Base-by-base conservation (phyloP, 2,797 vertebrate genomes). In the Crocidura indochinensis region DNA sequence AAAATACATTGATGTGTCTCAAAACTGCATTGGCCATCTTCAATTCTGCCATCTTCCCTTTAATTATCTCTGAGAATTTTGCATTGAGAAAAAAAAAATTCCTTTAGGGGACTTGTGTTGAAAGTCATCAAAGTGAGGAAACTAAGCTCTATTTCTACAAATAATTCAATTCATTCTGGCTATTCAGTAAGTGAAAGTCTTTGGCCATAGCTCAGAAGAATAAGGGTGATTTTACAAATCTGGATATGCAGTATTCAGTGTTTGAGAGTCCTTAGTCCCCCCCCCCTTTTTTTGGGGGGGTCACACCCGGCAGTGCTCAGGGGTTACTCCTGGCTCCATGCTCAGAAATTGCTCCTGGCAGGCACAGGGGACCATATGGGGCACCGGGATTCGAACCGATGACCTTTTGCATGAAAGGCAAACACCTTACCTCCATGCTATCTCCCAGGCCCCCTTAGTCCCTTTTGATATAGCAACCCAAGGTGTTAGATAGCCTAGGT, bases 21-120 rank as follows among this genome's bases (percentile, higher is more conserved):
- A 73, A 79, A 91, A 76, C 53, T n/a, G 8, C 17, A 31, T 60
- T n/a, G 27, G 1, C 6, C 38, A 17, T 64, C 31, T 87, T 89
- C 26, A 47, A 3, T 65, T 53, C 22, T 78, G 8, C 24, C 19
- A 64, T 46, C 84, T 67, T 29, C 22, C 24, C 46, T 85, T 84
- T 71, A 87, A 76, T 60, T 69, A 62, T 10, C 20, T 85, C 38
- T 47, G 76, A 82, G 0, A 84, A 51, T 87, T 60, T 76, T 87
- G 6, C 22, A 38, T 6, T 46, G n/a, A 77, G 56, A 22, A 14
- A 68, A 53, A 68, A 74, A 77, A 83, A 8, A n/a, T n/a, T 19
- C 8, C 24, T 60, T 44, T 60, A 53, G 26, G 19, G 31, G 1
- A n/a, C 0, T 3, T 27, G 3, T 82, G 6, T 76, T 62, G 6